Percentiles rank a stretch among this genome's conserved stretches.
phyloP scores from a whole-genome alignment of 1,140 invertebrate genomes.

The Colletes latitarsis region DNA sequence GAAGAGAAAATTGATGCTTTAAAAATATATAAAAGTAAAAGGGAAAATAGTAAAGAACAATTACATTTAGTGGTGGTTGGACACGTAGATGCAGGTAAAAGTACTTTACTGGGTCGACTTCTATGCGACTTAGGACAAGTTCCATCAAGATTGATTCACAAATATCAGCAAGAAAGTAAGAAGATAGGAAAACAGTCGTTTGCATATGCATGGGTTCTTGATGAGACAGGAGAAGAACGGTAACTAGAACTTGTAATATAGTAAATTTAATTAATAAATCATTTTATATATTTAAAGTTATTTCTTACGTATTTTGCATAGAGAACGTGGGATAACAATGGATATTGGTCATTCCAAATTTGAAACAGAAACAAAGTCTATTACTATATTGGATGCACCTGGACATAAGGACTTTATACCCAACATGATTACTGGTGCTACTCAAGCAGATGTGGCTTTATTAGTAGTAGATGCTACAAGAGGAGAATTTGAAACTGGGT shows the following conservation, averaged over 20 bases:
- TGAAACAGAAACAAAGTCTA: conserved; percentile 92
- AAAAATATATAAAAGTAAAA: conserved; percentile 87
- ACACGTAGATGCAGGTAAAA: conserved; percentile 99
- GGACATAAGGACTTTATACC: conserved; percentile 99
- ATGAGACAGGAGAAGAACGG: conserved; percentile 99
- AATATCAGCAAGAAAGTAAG: conserved; percentile 98
- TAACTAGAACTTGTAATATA: conserved; percentile 68
- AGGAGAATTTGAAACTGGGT: conserved; percentile 99
- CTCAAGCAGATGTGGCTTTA: conserved; percentile 98
- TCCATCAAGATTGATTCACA: conserved; percentile 95
- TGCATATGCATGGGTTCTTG: conserved; percentile 99
- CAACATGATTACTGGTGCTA: conserved; percentile 99
- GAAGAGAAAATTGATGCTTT: conserved; percentile 83
- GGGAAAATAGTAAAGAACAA: conserved; percentile 89
- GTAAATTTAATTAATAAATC: neutral
- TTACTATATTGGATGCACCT: conserved; percentile 97
- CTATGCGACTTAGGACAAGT: conserved; percentile 95
- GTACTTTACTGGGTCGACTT: conserved; percentile 97
- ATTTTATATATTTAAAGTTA: neutral
- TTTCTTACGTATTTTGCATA: conserved; percentile 69
- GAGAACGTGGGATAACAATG: conserved; percentile 95
- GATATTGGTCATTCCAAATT: conserved; percentile 97
- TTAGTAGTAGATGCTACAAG: conserved; percentile 97
- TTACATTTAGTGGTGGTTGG: conserved; percentile 98
- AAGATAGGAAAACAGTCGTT: conserved; percentile 99